Base-by-base conservation (phyloP, 2,113 vertebrate species). In the Nematolebias whitei region DNA sequence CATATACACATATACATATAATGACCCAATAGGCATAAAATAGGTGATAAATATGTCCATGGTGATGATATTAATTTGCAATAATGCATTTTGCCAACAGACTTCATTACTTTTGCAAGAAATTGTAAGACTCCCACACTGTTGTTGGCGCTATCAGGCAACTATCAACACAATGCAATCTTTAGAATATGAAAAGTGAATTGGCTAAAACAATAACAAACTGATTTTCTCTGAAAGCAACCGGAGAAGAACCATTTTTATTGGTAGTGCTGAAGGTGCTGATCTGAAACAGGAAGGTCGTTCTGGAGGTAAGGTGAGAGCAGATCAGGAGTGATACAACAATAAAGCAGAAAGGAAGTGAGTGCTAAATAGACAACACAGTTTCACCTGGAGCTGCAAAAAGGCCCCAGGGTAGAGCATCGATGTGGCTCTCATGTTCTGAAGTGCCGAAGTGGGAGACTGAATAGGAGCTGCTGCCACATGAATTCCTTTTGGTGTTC, bases 211-310 rank as follows among this genome's bases (percentile, higher is more conserved):
- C 49, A 12, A 38, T 40, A 55, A 63, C 19, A 63, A 62, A 73
- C 44, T 1, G 18, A 54, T 29, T 72, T 68, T 68, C 10, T 32
- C 20, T 60, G 23, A 53, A 40, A 73, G 68, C 40, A 70, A 68
- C 45, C 48, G 16, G 7, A 54, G 19, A 20, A 26, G 49, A 73
- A 38, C 39, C 45, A 50, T 56, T 71, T 69, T 70, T 43, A 50
- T 64, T 71, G 26, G 38, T 40, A 39, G 40, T 55, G 55, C 4
- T 52, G 24, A 71, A 63, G 49, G 40, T 54, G 57, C 44, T 53
- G 51, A 2, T 70, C 50, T 71, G 20, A 79, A 71, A 38, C 50
- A 19, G 19, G 68, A 79, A 68, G 40, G 74, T 78, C 79, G 78
- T 63, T 64, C 16, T 22, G 48, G 35, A 41, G 38, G 55, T 15